phyloP scores from a whole-genome alignment of 2,888 invertebrate species.

The Spilosoma lubricipeda region DNA sequence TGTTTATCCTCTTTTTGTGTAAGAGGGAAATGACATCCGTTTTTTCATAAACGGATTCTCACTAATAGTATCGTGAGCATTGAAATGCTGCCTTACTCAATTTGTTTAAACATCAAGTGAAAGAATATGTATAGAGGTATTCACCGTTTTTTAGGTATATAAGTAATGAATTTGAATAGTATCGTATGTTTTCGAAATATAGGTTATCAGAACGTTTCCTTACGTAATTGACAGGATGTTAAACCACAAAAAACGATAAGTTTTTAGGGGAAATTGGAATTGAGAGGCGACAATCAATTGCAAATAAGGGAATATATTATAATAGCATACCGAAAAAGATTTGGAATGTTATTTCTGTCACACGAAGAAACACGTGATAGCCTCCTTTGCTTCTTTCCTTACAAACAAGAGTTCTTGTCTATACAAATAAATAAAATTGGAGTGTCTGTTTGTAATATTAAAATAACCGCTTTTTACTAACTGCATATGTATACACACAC shows the following conservation, averaged over 20 bases:
- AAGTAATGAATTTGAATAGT: too few relatives aligned
- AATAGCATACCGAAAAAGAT: neutral
- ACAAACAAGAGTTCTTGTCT: neutral
- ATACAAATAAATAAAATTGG: too few relatives aligned
- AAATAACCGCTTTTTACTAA: too few relatives aligned
- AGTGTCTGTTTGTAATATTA: too few relatives aligned
- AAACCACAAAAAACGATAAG: slow-evolving; percentile 15
- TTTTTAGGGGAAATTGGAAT: neutral
- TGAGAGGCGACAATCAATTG: neutral
- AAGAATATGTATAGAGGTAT: neutral
- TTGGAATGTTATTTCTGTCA: neutral
- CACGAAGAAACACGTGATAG: neutral
- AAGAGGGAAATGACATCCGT: too few relatives aligned
- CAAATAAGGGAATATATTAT: neutral
- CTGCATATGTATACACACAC: too few relatives aligned
- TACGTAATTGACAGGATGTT: slow-evolving; percentile 11
- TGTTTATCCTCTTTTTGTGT: too few relatives aligned
- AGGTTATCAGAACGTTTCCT: neutral
- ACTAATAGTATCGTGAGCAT: too few relatives aligned
- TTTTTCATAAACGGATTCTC: too few relatives aligned
- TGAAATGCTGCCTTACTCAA: too few relatives aligned
- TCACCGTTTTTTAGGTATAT: too few relatives aligned
- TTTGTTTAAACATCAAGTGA: neutral
- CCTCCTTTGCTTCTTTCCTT: neutral
- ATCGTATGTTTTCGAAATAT: neutral